A percentile compares a stretch with the other conserved stretches of the same genome.
These are phyloP conservation scores for Heliconius nattereri DNA, from an alignment of 1,140 invertebrate species.

Conservation along the genomic window DNA sequence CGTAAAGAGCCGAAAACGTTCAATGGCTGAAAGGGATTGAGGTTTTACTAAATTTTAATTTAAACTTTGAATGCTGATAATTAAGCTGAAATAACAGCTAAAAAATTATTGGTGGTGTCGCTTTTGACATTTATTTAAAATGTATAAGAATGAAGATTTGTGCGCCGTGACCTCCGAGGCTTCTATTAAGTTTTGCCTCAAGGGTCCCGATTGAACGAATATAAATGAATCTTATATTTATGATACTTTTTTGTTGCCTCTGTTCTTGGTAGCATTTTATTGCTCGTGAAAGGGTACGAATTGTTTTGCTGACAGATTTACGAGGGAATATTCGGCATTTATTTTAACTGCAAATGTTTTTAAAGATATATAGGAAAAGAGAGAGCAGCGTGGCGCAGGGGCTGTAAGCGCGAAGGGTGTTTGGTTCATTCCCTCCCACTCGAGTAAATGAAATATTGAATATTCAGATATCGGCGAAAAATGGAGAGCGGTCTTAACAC, in stretches of 20 bases:
- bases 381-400: background rate
- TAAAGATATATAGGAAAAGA: conserved; percentile 22
- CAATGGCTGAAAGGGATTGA: conserved; percentile 59
- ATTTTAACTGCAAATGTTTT: conserved; percentile 71
- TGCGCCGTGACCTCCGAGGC: conserved; percentile 47
- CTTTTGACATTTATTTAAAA: conserved; percentile 44
- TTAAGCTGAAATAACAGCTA: conserved; percentile 31
- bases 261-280: conserved; percentile 77
- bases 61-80: conserved; percentile 46
- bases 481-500: too few species aligned
- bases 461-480: too few species aligned
- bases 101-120: conserved; percentile 39
- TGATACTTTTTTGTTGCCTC: conserved; percentile 75
- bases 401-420: too few species aligned
- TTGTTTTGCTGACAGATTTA: conserved; percentile 80
- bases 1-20: conserved; percentile 62
- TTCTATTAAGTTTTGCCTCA: conserved; percentile 59
- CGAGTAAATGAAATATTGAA: too few species aligned
- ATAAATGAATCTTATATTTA: conserved; percentile 81
- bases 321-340: conserved; percentile 77
- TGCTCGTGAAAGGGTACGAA: conserved; percentile 79
- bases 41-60: conserved; percentile 64
- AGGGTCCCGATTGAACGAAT: conserved; percentile 73
- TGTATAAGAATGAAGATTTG: conserved; percentile 45
- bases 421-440: too few species aligned